Base-by-base conservation (phyloP, 2,113 vertebrate species). In the Noctilio leporinus region DNA sequence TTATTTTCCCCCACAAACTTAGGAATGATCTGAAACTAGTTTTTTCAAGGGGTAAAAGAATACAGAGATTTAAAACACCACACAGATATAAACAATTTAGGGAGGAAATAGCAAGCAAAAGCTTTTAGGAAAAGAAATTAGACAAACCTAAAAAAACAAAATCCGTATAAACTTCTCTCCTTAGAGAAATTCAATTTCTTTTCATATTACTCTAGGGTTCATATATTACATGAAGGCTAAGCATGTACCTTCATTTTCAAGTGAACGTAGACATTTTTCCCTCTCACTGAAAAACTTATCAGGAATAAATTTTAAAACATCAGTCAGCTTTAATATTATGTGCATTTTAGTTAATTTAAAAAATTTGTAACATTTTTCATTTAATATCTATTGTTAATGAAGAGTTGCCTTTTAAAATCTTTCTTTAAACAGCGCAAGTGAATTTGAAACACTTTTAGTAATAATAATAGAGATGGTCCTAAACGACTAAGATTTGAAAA, bases 371-470 rank as follows among this genome's bases (percentile, higher is more conserved):
- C n/a, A 51, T 45, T 84, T 87, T 86, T 49, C 35, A 89, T n/a
- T 88, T 51, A 87, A 69, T 28, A 82, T 80, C 30, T 26, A 51
- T 81, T 78, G 15, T 69, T 43, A 77, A 87, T 78, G 77, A 76
- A 85, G 92, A 53, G 22, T 76, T 70, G 89, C 15, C 6, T 88
- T 97, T 82, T 53, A 90, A 69, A 80, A 75, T 90, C 5, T 55
- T 89, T 87, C 45, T 73, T 69, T 64, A 80, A 84, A 67, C 17
- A 90, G 2, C 57, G 14, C 12, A 85, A 93, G 17, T 65, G 28
- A 93, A 88, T 51, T 57, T 65, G 38, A 73, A 72, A 80, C 24
- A 8, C 6, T 43, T 19, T 45, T 28, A 30, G 47, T 81, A 73
- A 28, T 35, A 47, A 57, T 15, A 84, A 33, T 14, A 70, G 7